A percentile compares a stretch with the other conserved stretches of the same genome.
phyloP scores from a whole-genome alignment of 2,888 invertebrate species.

The Acleris emargana region DNA sequence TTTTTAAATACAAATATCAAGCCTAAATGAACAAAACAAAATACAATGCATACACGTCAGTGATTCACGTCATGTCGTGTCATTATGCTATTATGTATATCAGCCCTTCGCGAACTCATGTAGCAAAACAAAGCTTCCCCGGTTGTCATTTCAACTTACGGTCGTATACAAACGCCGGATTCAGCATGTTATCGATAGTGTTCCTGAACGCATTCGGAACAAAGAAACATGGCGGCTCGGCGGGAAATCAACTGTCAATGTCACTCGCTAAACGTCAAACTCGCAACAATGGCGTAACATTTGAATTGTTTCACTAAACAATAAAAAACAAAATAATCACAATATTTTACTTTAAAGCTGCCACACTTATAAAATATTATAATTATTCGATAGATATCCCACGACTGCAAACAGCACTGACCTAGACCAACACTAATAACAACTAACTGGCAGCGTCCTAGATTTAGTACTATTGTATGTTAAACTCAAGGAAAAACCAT shows the following conservation, averaged over 20 bases:
- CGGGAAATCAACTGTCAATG: constrained; percentile 52
- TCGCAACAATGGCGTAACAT: constrained; percentile 5
- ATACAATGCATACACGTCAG: too few relatives aligned
- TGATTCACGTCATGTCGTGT: too few relatives aligned
- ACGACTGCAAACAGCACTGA: constrained; percentile 23
- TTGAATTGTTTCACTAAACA: constrained; percentile 13
- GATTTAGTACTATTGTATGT: constrained; percentile 28
- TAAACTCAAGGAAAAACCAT: constrained; percentile 17
- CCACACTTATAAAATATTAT: not conserved
- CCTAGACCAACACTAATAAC: constrained; percentile 17
- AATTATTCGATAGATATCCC: not conserved
- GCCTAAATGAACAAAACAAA: too few relatives aligned
- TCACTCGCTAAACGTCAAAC: constrained; percentile 38
- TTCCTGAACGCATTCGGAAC: constrained; percentile 47
- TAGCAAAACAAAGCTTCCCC: constrained; percentile 13
- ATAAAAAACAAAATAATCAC: not conserved
- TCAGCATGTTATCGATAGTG: constrained; percentile 62
- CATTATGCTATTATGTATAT: too few relatives aligned
- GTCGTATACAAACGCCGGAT: constrained; percentile 81
- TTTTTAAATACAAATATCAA: too few relatives aligned
- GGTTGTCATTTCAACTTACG: constrained; percentile 58
- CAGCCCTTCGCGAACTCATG: not conserved
- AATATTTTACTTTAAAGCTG: not conserved
- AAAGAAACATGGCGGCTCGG: constrained; percentile 58
- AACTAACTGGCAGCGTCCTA: constrained; percentile 7